A percentile compares a stretch with the other conserved stretches of the same genome.
phyloP scores from a whole-genome alignment of 53 echinoderm and acorn worm species.

The Zoroaster sp. region DNA sequence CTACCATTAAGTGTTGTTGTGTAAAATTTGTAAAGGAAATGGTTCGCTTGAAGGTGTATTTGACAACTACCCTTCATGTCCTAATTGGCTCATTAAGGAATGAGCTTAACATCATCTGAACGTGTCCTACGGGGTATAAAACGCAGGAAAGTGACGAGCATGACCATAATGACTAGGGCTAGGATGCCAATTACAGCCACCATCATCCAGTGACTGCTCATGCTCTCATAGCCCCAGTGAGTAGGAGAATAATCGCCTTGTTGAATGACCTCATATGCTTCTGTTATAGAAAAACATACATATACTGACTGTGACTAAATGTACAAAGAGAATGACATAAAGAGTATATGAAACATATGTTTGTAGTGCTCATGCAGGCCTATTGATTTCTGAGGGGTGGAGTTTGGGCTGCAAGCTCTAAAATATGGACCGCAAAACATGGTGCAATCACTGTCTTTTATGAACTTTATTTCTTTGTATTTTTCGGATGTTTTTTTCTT shows the following conservation, averaged over 20 bases:
- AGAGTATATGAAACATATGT: too few relatives aligned
- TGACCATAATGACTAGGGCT: background rate
- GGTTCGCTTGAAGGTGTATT: too few relatives aligned
- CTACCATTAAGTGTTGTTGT: background rate
- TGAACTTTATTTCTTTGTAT: too few relatives aligned
- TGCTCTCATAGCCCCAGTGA: background rate
- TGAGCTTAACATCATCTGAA: background rate
- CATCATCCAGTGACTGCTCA: constrained; percentile 30
- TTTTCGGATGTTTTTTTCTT: too few relatives aligned
- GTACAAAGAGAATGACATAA: background rate
- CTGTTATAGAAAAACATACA: background rate
- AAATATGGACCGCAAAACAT: too few relatives aligned
- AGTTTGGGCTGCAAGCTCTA: too few relatives aligned
- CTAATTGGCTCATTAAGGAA: background rate
- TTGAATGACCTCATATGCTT: background rate
- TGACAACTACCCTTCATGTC: too few relatives aligned
- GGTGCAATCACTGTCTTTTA: too few relatives aligned
- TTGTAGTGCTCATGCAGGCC: too few relatives aligned
- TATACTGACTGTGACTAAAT: background rate
- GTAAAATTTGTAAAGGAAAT: background rate
- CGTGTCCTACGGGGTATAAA: background rate
- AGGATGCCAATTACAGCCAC: constrained; percentile 15
- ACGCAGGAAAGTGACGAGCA: background rate
- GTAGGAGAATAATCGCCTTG: background rate
- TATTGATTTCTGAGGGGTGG: too few relatives aligned